These are phyloP conservation scores for Ectropis crepuscularia DNA, from an alignment of 2,888 invertebrate genomes.

Conservation along the genomic window DNA sequence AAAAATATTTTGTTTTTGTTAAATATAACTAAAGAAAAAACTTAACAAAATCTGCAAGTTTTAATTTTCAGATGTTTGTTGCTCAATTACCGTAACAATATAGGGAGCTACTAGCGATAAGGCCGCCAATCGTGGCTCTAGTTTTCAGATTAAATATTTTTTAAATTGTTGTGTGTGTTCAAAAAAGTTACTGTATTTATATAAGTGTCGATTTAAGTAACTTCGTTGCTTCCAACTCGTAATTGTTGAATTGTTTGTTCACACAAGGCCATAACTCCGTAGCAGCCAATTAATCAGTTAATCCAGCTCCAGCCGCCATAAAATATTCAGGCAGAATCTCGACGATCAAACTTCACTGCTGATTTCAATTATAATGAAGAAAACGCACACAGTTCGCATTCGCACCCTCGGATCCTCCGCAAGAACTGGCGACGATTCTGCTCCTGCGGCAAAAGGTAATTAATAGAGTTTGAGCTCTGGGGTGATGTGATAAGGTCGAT, in stretches of 20 bases:
- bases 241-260: constrained; percentile 17
- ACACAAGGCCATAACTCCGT: constrained; percentile 26
- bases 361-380: constrained; percentile 76
- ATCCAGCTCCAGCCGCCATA: constrained; percentile 30
- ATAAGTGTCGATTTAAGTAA: constrained; percentile 1
- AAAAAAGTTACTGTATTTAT: not conserved
- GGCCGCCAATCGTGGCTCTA: too few species aligned
- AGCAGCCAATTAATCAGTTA: constrained; percentile 34
- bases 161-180: too few species aligned
- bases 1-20: too few species aligned
- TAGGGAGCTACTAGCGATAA: too few species aligned
- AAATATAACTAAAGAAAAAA: too few species aligned
- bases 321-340: constrained; percentile 48
- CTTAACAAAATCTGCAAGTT: too few species aligned
- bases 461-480: constrained; percentile 48
- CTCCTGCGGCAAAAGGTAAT: constrained; percentile 75
- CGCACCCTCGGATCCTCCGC: constrained; percentile 78
- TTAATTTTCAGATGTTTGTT: too few species aligned
- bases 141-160: too few species aligned
- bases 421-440: constrained; percentile 77
- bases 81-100: too few species aligned
- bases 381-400: constrained; percentile 79
- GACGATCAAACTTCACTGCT: constrained; percentile 48
- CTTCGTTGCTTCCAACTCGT: not conserved
- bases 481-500: constrained; percentile 46